Conservation (phyloP, 2,113 vertebrate species). For the Carassius auratus region DNA sequence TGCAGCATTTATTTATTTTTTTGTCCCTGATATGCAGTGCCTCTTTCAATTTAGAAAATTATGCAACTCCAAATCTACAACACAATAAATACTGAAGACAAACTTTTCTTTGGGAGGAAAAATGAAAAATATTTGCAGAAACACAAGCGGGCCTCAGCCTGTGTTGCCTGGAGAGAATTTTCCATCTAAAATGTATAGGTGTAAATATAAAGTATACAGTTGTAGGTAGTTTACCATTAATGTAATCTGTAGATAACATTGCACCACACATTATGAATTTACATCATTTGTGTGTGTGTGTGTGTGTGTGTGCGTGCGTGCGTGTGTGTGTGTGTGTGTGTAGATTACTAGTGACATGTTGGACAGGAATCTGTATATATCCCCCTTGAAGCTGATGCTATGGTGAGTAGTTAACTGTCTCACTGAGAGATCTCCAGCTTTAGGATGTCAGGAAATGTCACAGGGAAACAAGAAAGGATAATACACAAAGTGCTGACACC, state of each 20-base stretch:
- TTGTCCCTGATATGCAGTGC: slow-evolving; percentile 27
- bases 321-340: too few relatives aligned
- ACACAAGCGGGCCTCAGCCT: slow-evolving; percentile 22
- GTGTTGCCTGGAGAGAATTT: not conserved
- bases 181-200: not conserved
- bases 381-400: not conserved
- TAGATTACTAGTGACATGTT: not conserved
- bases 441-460: slow-evolving; percentile 37
- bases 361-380: not conserved
- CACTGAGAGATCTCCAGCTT: not conserved
- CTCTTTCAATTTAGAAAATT: slow-evolving; percentile 24
- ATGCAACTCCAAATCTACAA: not conserved
- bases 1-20: not conserved
- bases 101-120: not conserved
- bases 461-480: not conserved
- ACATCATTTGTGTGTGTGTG: not conserved
- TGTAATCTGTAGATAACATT: not conserved
- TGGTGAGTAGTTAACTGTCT: not conserved
- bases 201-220: not conserved
- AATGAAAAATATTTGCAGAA: not conserved
- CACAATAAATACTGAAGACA: slow-evolving; percentile 16
- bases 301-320: too few relatives aligned
- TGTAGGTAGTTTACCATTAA: not conserved
- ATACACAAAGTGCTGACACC: slow-evolving; percentile 3
- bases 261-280: not conserved